Evolutionary conservation across 2,113 vertebrate genomes (phyloP).

Genomic region (Odocoileus virginianus): DNA sequence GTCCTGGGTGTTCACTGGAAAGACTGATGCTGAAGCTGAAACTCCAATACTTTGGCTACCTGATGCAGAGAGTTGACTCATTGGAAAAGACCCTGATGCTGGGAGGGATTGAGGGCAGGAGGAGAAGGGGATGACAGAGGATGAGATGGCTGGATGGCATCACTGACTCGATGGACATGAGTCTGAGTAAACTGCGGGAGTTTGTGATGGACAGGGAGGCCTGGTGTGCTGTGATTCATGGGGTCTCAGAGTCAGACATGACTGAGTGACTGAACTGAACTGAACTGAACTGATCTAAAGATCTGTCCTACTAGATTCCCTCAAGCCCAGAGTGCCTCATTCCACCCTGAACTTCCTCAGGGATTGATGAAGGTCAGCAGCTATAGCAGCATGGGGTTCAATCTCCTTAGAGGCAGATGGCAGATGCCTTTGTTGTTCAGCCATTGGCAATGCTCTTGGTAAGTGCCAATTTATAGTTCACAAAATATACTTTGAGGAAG

Average conservation of each 20-base stretch:
- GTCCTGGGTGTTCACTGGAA: too few relatives aligned
- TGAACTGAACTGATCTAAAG: not conserved
- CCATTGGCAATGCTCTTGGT: too few relatives aligned
- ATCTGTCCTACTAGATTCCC: too few relatives aligned
- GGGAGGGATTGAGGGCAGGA: not conserved
- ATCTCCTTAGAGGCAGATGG: too few relatives aligned
- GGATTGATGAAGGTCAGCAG: too few relatives aligned
- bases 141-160: not conserved
- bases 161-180: not conserved
- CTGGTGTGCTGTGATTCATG: accelerated
- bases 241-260: accelerated
- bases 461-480: too few relatives aligned
- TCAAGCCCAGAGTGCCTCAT: too few relatives aligned
- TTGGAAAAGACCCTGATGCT: not conserved
- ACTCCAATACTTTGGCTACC: not conserved
- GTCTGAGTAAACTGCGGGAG: accelerated
- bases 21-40: not conserved
- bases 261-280: not conserved
- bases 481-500: too few relatives aligned
- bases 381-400: too few relatives aligned
- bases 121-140: not conserved
- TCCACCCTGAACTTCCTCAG: too few relatives aligned
- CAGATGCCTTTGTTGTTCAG: too few relatives aligned
- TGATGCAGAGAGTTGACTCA: not conserved
- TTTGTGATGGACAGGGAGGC: not conserved